Percentiles rank a stretch among this genome's conserved stretches.
phyloP scores from a whole-genome alignment of 2,113 vertebrate genomes.

The Siniperca knerii region DNA sequence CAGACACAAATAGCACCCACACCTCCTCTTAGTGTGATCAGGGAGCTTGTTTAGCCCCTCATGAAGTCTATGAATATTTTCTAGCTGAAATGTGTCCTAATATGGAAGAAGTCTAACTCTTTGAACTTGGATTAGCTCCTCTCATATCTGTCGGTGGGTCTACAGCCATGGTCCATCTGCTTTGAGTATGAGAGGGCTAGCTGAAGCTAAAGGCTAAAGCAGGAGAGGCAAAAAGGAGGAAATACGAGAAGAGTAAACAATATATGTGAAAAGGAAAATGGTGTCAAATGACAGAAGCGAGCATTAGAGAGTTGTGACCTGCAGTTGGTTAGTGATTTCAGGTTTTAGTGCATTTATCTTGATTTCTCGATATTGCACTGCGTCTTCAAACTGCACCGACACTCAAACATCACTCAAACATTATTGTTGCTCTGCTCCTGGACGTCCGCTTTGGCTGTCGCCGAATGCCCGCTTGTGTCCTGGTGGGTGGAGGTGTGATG shows the following conservation, averaged over 20 bases:
- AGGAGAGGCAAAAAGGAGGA: not conserved
- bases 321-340: constrained; percentile 15
- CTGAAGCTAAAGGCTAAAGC: constrained; percentile 2
- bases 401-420: constrained; percentile 26
- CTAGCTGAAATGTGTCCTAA: constrained; percentile 17
- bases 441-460: not conserved
- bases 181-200: not conserved
- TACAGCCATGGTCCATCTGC: not conserved
- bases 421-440: constrained; percentile 18
- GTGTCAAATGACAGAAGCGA: not conserved
- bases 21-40: not conserved
- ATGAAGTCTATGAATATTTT: constrained; percentile 10
- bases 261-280: not conserved
- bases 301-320: not conserved
- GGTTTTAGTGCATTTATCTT: constrained; percentile 21
- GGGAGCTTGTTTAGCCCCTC: not conserved
- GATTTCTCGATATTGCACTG: constrained; percentile 27
- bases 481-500: constrained; percentile 59
- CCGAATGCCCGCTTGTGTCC: not conserved
- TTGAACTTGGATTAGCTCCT: constrained; percentile 35
- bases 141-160: constrained; percentile 5
- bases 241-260: not conserved
- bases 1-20: constrained; percentile 24
- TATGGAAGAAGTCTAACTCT: constrained; percentile 10
- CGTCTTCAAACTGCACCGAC: not conserved